Conservation (phyloP, 92 coral and sea anemone genomes). For the Epizoanthus rinbou region DNA sequence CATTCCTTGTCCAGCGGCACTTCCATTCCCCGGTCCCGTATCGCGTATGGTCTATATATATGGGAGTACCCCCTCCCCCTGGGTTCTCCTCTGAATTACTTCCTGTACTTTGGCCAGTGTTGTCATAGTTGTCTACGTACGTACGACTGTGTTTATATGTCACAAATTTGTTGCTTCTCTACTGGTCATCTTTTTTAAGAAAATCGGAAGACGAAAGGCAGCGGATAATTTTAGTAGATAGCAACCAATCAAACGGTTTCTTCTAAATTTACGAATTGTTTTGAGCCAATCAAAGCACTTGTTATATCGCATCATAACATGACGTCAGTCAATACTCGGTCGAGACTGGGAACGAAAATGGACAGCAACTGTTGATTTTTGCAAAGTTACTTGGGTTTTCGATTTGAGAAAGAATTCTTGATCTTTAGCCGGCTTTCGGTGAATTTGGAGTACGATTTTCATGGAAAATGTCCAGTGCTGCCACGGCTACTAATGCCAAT, state of each 20-base stretch:
- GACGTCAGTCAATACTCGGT: constrained; percentile 39
- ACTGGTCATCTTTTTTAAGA: too few species aligned
- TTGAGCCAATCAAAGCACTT: constrained; percentile 18
- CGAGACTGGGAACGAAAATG: constrained; percentile 40
- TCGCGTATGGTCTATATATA: too few species aligned
- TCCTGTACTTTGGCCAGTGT: too few species aligned
- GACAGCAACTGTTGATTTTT: constrained; percentile 44
- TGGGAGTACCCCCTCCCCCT: too few species aligned
- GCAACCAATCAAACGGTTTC: not conserved
- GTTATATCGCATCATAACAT: not conserved
- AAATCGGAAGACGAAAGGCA: too few species aligned
- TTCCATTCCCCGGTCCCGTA: too few species aligned
- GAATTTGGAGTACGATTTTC: constrained; percentile 36
- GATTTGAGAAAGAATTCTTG: constrained; percentile 24
- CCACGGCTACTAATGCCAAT: constrained; percentile 82
- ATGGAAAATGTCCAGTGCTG: constrained; percentile 71
- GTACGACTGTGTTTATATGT: too few species aligned
- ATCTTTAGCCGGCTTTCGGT: constrained; percentile 47
- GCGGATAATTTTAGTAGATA: too few species aligned
- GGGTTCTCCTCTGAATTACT: too few species aligned
- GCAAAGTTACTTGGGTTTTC: constrained; percentile 10
- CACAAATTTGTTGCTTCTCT: too few species aligned
- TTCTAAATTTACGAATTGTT: not conserved
- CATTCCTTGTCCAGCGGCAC: too few species aligned
- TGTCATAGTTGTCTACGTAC: too few species aligned